phyloP scores from a whole-genome alignment of 1,140 invertebrate species.

The Babylonia areolata region DNA sequence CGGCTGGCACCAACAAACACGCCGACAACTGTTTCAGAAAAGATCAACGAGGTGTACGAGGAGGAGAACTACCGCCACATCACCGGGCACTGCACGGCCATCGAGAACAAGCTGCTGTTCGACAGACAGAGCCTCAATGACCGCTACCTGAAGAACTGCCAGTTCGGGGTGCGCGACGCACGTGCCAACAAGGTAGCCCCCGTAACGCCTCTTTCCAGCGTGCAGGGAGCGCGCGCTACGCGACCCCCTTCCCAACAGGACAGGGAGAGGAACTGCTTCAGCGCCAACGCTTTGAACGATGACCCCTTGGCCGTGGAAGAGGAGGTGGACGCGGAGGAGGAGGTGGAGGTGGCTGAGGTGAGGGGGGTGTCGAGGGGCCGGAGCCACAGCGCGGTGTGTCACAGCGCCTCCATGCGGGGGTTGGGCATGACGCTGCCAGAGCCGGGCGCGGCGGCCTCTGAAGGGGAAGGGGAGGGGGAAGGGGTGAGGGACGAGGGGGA shows the following conservation, averaged over 20 bases:
- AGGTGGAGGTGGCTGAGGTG: background rate
- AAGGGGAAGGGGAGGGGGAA: background rate
- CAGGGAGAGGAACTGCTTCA: conserved; percentile 15
- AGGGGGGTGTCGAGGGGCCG: background rate
- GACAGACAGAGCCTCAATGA: conserved; percentile 30
- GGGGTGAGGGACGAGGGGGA: conserved; percentile 18
- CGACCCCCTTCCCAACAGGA: conserved; percentile 5
- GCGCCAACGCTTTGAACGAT: conserved; percentile 21
- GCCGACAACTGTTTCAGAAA: conserved; percentile 26
- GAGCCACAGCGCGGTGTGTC: background rate
- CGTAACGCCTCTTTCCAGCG: background rate
- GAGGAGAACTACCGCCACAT: conserved; percentile 35
- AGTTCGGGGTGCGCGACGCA: conserved; percentile 4
- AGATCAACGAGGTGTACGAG: conserved; percentile 11
- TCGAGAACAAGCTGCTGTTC: conserved; percentile 39
- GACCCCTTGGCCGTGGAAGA: background rate
- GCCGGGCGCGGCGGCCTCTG: background rate
- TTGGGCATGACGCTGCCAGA: background rate
- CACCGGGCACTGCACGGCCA: conserved; percentile 18
- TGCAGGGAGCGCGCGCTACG: background rate
- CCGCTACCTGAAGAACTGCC: conserved; percentile 31
- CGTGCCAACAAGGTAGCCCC: background rate
- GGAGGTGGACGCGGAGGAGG: background rate
- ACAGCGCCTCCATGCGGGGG: background rate
- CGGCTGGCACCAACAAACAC: background rate